These are phyloP conservation scores for Hylia prasina DNA, from an alignment of 2,113 vertebrate species.

Conservation along the genomic window DNA sequence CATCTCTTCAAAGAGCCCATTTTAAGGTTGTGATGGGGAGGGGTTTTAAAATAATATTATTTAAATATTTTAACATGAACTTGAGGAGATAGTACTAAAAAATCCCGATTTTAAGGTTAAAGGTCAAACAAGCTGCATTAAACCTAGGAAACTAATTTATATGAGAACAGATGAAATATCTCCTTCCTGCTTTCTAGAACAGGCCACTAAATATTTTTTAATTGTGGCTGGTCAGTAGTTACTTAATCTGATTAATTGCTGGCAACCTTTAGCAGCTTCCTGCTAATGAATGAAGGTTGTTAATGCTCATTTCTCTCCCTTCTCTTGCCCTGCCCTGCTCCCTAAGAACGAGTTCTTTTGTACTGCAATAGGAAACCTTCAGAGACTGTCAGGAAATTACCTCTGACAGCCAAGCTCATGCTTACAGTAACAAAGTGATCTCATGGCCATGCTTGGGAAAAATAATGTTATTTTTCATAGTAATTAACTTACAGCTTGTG, in stretches of 20 bases:
- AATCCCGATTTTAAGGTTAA: not conserved
- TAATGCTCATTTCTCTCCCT: not conserved
- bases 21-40: not conserved
- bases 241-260: not conserved
- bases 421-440: not conserved
- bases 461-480: not conserved
- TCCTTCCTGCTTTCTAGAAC: not conserved
- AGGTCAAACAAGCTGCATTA: not conserved
- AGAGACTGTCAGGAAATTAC: constrained; percentile 15
- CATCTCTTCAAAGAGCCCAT: not conserved
- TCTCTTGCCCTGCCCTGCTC: not conserved
- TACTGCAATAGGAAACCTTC: not conserved
- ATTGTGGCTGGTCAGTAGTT: not conserved
- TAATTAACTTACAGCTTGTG: not conserved
- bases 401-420: not conserved
- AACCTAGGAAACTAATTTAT: not conserved
- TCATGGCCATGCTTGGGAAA: not conserved
- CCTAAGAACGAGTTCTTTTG: not conserved
- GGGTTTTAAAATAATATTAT: not conserved
- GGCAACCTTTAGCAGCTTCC: not conserved
- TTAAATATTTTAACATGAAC: not conserved
- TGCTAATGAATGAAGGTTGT: not conserved
- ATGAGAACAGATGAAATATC: not conserved
- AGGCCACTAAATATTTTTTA: not conserved
- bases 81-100: not conserved